These are phyloP conservation scores for Ochotona princeps DNA, from an alignment of 2,113 vertebrate species.

Conservation along the genomic window DNA sequence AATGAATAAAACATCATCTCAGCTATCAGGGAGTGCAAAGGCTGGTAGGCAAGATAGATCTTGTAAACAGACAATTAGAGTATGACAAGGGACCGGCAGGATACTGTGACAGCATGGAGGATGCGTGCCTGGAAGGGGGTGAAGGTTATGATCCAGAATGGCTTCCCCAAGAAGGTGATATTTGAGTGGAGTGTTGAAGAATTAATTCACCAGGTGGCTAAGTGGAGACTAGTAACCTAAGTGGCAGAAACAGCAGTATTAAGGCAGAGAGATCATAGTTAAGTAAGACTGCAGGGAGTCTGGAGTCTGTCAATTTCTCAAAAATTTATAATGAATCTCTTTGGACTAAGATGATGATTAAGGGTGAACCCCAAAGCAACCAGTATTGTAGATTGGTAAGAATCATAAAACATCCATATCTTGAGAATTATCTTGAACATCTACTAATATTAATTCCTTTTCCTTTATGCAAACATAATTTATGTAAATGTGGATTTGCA, in stretches of 20 bases:
- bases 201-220: constrained; percentile 55
- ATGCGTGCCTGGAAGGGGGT: not conserved
- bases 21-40: constrained; percentile 19
- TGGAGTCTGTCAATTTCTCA: constrained; percentile 52
- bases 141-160: not conserved
- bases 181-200: constrained; percentile 52
- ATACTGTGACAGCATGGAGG: not conserved
- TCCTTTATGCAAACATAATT: constrained; percentile 55
- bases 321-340: constrained; percentile 37
- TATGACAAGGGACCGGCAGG: not conserved
- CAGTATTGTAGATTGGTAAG: constrained; percentile 6
- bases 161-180: constrained; percentile 5
- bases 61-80: constrained; percentile 57
- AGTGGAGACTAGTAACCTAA: constrained; percentile 7
- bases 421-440: constrained; percentile 46
- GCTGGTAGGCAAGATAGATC: constrained; percentile 29
- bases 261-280: constrained; percentile 49
- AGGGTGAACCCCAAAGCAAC: constrained; percentile 24
- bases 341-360: constrained; percentile 33
- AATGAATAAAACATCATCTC: constrained; percentile 66
- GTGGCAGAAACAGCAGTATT: constrained; percentile 26
- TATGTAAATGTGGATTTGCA: constrained; percentile 48
- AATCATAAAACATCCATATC: not conserved
- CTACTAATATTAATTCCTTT: constrained; percentile 53
- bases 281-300: constrained; percentile 36